A percentile compares a stretch with the other conserved stretches of the same genome.
Evolutionary conservation across 2,113 vertebrate genomes (phyloP).

Genomic region (Lasiurus borealis): DNA sequence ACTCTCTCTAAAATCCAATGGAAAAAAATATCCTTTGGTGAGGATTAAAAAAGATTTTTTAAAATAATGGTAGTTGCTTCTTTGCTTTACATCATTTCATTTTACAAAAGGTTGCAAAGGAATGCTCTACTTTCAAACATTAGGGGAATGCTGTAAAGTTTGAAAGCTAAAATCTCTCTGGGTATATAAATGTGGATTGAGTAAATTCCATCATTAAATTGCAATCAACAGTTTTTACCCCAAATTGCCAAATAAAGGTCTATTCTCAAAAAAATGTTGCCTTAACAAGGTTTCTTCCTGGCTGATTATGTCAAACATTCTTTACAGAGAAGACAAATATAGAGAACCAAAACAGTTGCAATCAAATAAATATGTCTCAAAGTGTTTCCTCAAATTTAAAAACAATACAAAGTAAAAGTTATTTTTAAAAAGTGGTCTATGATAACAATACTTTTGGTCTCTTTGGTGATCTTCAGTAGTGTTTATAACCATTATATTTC

Average conservation of each 20-base stretch:
- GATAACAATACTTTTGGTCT: neutral
- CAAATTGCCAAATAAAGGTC: neutral
- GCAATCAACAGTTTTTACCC: neutral
- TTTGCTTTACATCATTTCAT: neutral
- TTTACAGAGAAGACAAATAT: neutral
- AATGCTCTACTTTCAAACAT: neutral
- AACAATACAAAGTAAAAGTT: neutral
- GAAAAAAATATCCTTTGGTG: too few relatives aligned
- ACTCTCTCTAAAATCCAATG: too few relatives aligned
- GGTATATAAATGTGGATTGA: neutral
- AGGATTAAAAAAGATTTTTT: neutral
- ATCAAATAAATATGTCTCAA: neutral
- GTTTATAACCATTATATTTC: neutral
- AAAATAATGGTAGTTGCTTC: neutral
- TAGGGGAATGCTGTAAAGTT: neutral
- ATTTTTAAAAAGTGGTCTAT: neutral
- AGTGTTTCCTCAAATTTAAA: conserved; percentile 12
- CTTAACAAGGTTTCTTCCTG: neutral
- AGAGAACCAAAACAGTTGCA: neutral
- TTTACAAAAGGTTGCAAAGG: neutral
- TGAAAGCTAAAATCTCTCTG: neutral
- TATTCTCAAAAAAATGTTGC: neutral
- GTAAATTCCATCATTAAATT: conserved; percentile 27
- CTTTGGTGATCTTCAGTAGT: neutral
- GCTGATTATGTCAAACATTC: neutral